Evolutionary conservation across 2,113 vertebrate genomes (phyloP).

Genomic region (Tautogolabrus adspersus): DNA sequence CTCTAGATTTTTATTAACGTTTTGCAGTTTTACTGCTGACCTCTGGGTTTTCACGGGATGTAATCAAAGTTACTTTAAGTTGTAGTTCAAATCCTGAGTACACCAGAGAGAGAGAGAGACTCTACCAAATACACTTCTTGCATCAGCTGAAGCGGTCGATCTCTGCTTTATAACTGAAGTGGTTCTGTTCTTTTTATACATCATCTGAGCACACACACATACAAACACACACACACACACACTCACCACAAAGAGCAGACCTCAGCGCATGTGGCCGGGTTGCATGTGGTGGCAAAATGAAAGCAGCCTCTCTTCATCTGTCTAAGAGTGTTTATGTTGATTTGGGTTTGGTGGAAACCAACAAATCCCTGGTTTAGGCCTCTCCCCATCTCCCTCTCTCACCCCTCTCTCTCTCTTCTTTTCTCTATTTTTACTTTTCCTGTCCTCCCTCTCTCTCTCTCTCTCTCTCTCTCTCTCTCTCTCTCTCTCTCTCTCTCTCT

Average conservation of each 20-base stretch:
- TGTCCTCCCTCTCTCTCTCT: slow-evolving; percentile 7
- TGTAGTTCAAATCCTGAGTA: slow-evolving; percentile 6
- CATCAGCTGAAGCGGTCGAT: slow-evolving; percentile 36
- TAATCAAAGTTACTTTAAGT: neutral
- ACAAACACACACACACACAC: slow-evolving; percentile 1
- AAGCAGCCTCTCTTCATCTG: slow-evolving; percentile 43
- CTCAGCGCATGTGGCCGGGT: slow-evolving; percentile 33
- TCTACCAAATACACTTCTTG: slow-evolving; percentile 26
- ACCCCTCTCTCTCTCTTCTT: neutral
- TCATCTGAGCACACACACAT: slow-evolving; percentile 31
- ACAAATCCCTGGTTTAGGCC: slow-evolving; percentile 44
- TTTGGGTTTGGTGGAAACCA: slow-evolving; percentile 51
- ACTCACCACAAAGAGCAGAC: slow-evolving; percentile 45
- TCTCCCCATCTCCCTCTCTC: slow-evolving; percentile 13
- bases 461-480: slow-evolving; percentile 15
- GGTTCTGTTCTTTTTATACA: slow-evolving; percentile 65
- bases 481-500: slow-evolving; percentile 17
- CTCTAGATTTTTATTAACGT: no score
- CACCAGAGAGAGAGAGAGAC: neutral
- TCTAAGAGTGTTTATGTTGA: slow-evolving; percentile 34
- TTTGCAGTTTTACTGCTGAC: slow-evolving; percentile 1
- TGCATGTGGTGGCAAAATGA: slow-evolving; percentile 68
- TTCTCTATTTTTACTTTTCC: slow-evolving; percentile 46
- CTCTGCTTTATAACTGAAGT: slow-evolving; percentile 51
- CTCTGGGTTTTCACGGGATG: slow-evolving; percentile 2